Evolutionary conservation across 2,113 vertebrate species (phyloP).

Genomic region (Amphilophus citrinellus): DNA sequence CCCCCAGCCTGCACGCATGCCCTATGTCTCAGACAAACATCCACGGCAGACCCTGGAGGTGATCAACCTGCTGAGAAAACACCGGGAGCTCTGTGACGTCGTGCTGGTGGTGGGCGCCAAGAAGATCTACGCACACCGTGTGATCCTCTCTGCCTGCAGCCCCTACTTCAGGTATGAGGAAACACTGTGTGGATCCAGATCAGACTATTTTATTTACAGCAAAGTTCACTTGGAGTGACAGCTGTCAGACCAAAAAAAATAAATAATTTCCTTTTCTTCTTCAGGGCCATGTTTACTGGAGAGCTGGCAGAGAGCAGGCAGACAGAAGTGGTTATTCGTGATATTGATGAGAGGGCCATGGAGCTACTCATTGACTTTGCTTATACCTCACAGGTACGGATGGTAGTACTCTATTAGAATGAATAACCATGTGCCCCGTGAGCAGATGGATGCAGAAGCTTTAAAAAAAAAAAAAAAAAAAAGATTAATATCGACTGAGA

Average conservation of each 20-base stretch:
- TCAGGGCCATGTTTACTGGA: constrained; percentile 97
- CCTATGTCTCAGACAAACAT: constrained; percentile 98
- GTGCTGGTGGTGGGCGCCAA: constrained; percentile 97
- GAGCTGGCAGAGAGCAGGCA: constrained; percentile 97
- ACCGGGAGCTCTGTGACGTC: constrained; percentile 96
- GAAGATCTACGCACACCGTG: constrained; percentile 98
- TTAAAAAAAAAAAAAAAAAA: neutral
- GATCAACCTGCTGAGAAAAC: constrained; percentile 96
- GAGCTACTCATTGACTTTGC: constrained; percentile 99
- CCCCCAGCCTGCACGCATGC: constrained; percentile 98
- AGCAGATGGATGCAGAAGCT: no score
- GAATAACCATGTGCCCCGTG: neutral
- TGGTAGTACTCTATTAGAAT: neutral
- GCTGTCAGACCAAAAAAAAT: neutral
- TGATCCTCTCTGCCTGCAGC: constrained; percentile 97
- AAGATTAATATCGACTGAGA: no score
- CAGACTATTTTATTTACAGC: neutral
- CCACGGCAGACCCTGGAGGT: constrained; percentile 97
- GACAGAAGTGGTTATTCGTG: constrained; percentile 96
- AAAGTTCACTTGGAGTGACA: neutral
- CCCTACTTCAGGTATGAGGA: constrained; percentile 89
- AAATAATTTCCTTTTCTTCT: neutral
- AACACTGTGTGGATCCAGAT: neutral
- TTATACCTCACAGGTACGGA: constrained; percentile 91
- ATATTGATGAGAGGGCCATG: constrained; percentile 98